Percentiles rank a stretch among this genome's conserved stretches.
These are phyloP conservation scores for Acrobasis repandana DNA, from an alignment of 2,888 invertebrate genomes.

Conservation along the genomic window DNA sequence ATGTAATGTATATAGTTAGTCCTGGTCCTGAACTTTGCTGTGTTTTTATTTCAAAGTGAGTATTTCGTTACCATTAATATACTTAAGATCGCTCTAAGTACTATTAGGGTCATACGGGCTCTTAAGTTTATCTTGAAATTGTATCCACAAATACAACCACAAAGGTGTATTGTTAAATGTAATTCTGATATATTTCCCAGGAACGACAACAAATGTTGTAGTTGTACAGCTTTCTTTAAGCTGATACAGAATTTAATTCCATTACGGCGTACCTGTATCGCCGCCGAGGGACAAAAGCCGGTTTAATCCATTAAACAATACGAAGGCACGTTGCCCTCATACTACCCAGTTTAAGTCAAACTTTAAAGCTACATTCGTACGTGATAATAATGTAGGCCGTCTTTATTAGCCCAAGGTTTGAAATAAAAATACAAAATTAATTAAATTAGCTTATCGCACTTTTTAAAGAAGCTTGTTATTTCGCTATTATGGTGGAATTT, in stretches of 20 bases:
- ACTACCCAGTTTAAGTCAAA: constrained; percentile 24
- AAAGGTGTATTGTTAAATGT: background rate
- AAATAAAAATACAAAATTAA: no score
- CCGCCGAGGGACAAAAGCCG: constrained; percentile 49
- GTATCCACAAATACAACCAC: background rate
- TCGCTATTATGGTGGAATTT: no score
- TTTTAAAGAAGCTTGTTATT: no score
- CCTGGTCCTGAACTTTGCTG: no score
- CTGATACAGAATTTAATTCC: constrained; percentile 55
- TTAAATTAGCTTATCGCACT: no score
- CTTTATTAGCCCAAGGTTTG: background rate
- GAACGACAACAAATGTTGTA: constrained; percentile 33
- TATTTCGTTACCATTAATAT: no score
- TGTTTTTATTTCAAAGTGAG: no score
- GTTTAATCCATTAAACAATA: constrained; percentile 53
- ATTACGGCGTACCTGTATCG: constrained; percentile 42
- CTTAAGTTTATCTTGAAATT: background rate
- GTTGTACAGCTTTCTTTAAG: constrained; percentile 39
- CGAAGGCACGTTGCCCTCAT: constrained; percentile 36
- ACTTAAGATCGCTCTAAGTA: no score
- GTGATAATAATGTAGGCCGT: background rate
- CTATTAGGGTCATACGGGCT: no score
- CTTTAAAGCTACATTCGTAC: constrained; percentile 9
- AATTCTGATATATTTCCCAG: constrained; percentile 26
- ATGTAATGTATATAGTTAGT: no score